A percentile compares a stretch with the other conserved stretches of the same genome.
Conservation (phyloP, 2,888 invertebrate species). For the Odontomyia ornata region DNA sequence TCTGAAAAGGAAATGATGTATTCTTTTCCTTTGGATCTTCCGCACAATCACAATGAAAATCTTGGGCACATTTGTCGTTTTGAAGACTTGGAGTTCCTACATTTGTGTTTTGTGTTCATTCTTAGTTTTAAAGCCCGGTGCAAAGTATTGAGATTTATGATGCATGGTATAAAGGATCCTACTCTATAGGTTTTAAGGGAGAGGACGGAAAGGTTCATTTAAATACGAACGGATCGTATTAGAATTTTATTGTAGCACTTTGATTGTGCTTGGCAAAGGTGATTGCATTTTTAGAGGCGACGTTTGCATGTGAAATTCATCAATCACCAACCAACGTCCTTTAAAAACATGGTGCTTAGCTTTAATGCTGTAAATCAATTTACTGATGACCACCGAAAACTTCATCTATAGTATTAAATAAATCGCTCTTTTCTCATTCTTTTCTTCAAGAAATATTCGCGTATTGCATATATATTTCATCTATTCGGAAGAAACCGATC, state of each 20-base stretch:
- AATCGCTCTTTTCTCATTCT: neutral
- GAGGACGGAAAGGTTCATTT: neutral
- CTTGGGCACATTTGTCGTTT: constrained; percentile 17
- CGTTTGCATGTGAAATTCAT: too few species aligned
- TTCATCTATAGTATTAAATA: constrained; percentile 4
- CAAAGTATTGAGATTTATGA: neutral
- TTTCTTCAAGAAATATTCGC: neutral
- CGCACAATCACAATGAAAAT: constrained; percentile 12
- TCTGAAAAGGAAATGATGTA: constrained; percentile 32
- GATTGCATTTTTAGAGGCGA: too few species aligned
- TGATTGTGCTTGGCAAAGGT: too few species aligned
- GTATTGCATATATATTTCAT: constrained; percentile 11
- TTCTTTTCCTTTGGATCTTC: constrained; percentile 28
- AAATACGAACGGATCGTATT: too few species aligned
- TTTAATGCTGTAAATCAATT: too few species aligned
- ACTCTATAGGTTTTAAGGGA: neutral
- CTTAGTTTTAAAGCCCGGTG: constrained; percentile 19
- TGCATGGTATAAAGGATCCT: neutral
- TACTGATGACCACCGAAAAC: neutral
- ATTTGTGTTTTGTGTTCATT: constrained; percentile 19
- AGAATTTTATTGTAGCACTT: too few species aligned
- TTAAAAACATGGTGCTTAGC: too few species aligned
- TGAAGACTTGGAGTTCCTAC: constrained; percentile 1
- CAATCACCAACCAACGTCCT: too few species aligned
- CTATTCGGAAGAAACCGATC: constrained; percentile 13